These are phyloP conservation scores for Drosophila nebulosa DNA, from an alignment of 1,140 invertebrate species.

Conservation along the genomic window DNA sequence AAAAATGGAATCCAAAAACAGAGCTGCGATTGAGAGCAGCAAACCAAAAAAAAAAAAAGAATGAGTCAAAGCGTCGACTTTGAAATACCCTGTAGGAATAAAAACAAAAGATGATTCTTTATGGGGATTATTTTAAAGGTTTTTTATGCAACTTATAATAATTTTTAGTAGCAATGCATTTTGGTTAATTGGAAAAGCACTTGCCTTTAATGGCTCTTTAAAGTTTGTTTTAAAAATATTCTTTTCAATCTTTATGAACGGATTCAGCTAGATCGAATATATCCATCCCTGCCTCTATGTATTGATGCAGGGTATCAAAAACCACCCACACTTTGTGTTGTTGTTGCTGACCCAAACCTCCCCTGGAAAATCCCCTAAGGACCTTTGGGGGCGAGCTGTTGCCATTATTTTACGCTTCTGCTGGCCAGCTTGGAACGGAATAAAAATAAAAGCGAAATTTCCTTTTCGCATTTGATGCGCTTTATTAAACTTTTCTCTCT, in stretches of 20 bases:
- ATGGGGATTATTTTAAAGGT: not conserved
- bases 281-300: slow-evolving; percentile 8
- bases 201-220: too few relatives aligned
- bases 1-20: slow-evolving; percentile 59
- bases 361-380: slow-evolving; percentile 35
- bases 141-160: too few relatives aligned
- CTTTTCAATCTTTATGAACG: too few relatives aligned
- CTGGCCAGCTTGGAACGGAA: slow-evolving; percentile 34
- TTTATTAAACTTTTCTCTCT: slow-evolving; percentile 56
- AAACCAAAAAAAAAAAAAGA: slow-evolving; percentile 12
- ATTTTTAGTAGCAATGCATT: too few relatives aligned
- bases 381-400: slow-evolving; percentile 74
- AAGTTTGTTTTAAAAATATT: too few relatives aligned
- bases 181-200: too few relatives aligned
- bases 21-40: slow-evolving; percentile 60
- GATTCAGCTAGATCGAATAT: too few relatives aligned
- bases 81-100: not conserved
- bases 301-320: not conserved
- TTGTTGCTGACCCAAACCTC: not conserved
- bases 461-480: slow-evolving; percentile 61
- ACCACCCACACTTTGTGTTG: not conserved
- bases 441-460: slow-evolving; percentile 67
- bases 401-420: slow-evolving; percentile 69
- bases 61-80: not conserved
- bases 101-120: not conserved